A percentile compares a stretch with the other conserved stretches of the same genome.
phyloP scores from a whole-genome alignment of 2,113 vertebrate genomes.

The Ursus arctos region DNA sequence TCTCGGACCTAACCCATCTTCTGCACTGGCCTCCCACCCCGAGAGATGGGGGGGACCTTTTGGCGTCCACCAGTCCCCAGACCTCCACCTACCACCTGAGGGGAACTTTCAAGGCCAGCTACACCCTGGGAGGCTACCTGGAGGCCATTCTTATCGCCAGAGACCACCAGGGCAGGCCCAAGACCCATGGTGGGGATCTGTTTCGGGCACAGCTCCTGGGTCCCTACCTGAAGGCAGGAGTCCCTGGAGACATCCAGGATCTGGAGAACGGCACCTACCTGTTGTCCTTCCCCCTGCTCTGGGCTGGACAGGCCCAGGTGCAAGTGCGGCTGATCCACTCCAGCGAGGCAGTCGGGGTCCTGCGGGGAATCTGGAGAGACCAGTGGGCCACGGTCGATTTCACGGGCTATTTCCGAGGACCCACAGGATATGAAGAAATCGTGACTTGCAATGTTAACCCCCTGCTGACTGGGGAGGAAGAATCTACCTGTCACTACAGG shows the following conservation, averaged over 20 bases:
- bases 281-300: conserved; percentile 73
- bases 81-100: conserved; percentile 58
- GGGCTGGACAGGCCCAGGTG: conserved; percentile 56
- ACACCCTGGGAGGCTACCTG: conserved; percentile 51
- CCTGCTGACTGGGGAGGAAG: neutral
- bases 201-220: conserved; percentile 63
- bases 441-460: conserved; percentile 22
- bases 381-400: conserved; percentile 76
- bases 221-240: conserved; percentile 7
- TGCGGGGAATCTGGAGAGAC: conserved; percentile 62
- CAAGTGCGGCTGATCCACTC: conserved; percentile 74
- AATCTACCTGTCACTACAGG: conserved; percentile 68
- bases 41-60: neutral
- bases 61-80: conserved; percentile 65
- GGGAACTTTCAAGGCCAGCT: neutral
- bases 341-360: conserved; percentile 62
- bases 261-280: conserved; percentile 74
- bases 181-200: conserved; percentile 67
- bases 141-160: conserved; percentile 59
- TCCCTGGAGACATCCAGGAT: conserved; percentile 6
- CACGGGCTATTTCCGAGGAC: conserved; percentile 73
- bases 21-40: conserved; percentile 63
- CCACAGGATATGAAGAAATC: conserved; percentile 12
- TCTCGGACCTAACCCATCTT: conserved; percentile 20
- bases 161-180: conserved; percentile 70